phyloP scores from a whole-genome alignment of 2,888 invertebrate species.

The Oscheius onirici region DNA sequence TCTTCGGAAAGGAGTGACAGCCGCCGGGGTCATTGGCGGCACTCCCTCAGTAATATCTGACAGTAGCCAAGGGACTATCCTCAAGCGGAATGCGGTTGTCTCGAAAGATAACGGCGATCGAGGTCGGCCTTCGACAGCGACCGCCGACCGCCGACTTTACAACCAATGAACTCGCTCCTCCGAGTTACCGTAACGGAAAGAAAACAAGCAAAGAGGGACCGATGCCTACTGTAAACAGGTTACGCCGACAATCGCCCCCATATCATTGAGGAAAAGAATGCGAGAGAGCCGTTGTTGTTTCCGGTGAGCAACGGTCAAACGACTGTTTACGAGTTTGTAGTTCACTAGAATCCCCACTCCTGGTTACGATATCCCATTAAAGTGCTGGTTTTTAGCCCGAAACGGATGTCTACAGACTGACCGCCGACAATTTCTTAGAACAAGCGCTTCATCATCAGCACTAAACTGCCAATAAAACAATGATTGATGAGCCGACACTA shows the following conservation, averaged over 20 bases:
- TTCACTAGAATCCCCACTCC: neutral
- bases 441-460: constrained; percentile 7
- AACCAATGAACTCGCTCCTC: constrained; percentile 34
- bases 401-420: neutral
- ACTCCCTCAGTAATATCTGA: constrained; percentile 27
- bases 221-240: constrained; percentile 33
- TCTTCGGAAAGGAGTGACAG: neutral
- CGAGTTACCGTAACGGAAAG: constrained; percentile 26
- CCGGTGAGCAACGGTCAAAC: neutral
- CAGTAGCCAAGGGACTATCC: constrained; percentile 23
- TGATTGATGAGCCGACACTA: constrained; percentile 1
- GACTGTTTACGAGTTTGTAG: neutral
- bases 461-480: constrained; percentile 6
- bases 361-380: too few relatives aligned
- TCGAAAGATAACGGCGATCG: constrained; percentile 33
- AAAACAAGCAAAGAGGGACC: constrained; percentile 14
- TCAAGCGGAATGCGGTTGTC: constrained; percentile 34
- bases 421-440: constrained; percentile 5
- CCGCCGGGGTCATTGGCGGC: constrained; percentile 17
- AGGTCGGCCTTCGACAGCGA: constrained; percentile 32
- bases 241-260: constrained; percentile 18
- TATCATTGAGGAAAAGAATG: constrained; percentile 25
- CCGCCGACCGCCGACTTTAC: constrained; percentile 34
- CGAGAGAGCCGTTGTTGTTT: neutral
- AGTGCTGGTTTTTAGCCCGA: neutral